Percentiles rank a stretch among this genome's conserved stretches.
These are phyloP conservation scores for Meloidogyne chitwoodi DNA, from an alignment of 1,140 invertebrate species.

Conservation along the genomic window DNA sequence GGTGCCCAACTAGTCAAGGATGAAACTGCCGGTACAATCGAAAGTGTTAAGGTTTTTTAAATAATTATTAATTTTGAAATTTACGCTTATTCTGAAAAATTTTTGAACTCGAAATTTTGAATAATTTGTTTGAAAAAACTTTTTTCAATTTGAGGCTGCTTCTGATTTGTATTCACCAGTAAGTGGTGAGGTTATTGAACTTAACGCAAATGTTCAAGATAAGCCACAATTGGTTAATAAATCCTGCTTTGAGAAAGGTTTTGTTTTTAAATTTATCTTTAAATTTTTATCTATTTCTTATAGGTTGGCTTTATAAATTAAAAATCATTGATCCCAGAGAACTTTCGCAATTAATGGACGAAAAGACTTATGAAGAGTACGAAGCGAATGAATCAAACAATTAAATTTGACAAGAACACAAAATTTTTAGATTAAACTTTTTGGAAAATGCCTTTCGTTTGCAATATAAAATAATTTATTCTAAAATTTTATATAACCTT, in stretches of 20 bases:
- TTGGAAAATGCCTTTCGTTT: no score
- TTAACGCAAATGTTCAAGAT: constrained; percentile 76
- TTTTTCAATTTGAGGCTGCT: constrained; percentile 62
- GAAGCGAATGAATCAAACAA: constrained; percentile 18
- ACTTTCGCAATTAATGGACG: constrained; percentile 77
- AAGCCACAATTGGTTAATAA: constrained; percentile 82
- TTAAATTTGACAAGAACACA: background rate
- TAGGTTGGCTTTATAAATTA: constrained; percentile 87
- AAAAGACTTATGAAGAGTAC: constrained; percentile 76
- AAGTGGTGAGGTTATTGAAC: constrained; percentile 78
- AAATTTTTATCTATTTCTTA: background rate
- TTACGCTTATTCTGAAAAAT: no score
- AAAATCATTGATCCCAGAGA: constrained; percentile 74
- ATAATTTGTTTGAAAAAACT: background rate
- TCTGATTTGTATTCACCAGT: constrained; percentile 89
- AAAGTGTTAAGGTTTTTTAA: constrained; percentile 77
- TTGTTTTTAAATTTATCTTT: background rate
- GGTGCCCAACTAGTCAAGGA: constrained; percentile 62
- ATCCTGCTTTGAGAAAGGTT: constrained; percentile 79
- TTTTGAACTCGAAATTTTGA: no score
- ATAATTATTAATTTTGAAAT: background rate
- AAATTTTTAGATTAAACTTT: background rate
- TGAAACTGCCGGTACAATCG: constrained; percentile 78
- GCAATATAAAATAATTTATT: background rate
- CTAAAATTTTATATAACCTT: no score